phyloP scores from a whole-genome alignment of 2,797 vertebrate species.

The Mycteria americana region DNA sequence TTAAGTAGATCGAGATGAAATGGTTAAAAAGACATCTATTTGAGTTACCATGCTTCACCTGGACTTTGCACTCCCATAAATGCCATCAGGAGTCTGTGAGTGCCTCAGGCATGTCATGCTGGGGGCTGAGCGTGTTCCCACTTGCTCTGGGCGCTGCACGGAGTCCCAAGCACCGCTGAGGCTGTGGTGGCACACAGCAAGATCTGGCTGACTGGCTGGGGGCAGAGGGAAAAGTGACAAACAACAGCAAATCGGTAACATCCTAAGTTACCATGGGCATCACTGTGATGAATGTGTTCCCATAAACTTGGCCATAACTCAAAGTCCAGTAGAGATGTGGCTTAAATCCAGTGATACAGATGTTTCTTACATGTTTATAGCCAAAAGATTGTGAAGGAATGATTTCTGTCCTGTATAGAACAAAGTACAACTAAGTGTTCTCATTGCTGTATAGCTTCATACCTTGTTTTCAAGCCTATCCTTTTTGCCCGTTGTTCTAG shows the following conservation, averaged over 20 bases:
- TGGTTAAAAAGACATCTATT: background rate
- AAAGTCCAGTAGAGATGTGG: background rate
- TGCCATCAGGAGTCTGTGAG: background rate
- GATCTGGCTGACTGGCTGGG: background rate
- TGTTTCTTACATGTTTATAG: background rate
- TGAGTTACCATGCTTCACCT: background rate
- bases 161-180: background rate
- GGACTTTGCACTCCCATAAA: background rate
- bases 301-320: background rate
- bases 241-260: background rate
- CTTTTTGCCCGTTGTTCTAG: slow-evolving; percentile 79
- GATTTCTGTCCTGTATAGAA: background rate
- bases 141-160: background rate
- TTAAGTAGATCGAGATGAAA: background rate
- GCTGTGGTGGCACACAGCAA: background rate
- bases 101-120: background rate
- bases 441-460: slow-evolving; percentile 9
- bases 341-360: background rate
- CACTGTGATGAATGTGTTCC: background rate
- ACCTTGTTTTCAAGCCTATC: slow-evolving; percentile 69
- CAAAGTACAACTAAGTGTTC: slow-evolving; percentile 4
- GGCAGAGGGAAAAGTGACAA: background rate
- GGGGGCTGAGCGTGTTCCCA: background rate
- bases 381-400: background rate
- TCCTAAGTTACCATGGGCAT: background rate